Base-by-base conservation (phyloP, 1,140 invertebrate genomes). In the Zaprionus davidi region DNA sequence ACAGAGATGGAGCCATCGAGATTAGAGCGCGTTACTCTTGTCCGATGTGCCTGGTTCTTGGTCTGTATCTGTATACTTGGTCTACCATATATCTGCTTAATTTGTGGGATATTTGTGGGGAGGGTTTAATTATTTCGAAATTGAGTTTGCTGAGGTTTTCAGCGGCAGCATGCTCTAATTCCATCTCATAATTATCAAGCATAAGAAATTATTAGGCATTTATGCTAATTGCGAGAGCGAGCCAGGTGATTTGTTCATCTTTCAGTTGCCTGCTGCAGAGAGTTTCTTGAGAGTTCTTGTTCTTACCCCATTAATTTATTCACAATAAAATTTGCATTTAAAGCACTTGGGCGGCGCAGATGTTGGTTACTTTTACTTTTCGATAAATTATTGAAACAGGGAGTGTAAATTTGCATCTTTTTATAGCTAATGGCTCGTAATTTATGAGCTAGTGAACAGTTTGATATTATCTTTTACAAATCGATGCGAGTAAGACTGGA, bases 311-410 rank as follows among this genome's bases (percentile, higher is more conserved):
- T 74, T 85, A 90, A 90, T 75, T 78, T 90, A 90, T 90, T 65
- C 79, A 80, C 46, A 82, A 69, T 85, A 64, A 75, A 85, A 90
- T 90, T 90, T 82, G 81, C 85, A 90, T 88, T 85, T 79, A 76
- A 81, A 82, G 80, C 85, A 51, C 63, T 55, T 28, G 57, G 44
- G 49, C 56, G 46, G 60, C 41, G 72, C 49, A 68, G 57, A 74
- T 81, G 80, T 81, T 90, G 76, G 64, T 88, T 77, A 90, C 85
- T 90, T 78, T 90, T 85, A 78, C 79, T 88, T 90, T 81, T 59
- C 65, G 59, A 62, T 78, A 36, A 69, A 34, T 73, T 77, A 67
- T 77, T 55, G 12, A 41, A 56, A 38, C 41, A 34, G 44, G 49
- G 6, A 58, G 22, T 22, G 59, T 58, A 65, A 64, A 71, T 65